phyloP scores from a whole-genome alignment of 1,140 invertebrate genomes.

The Achatina immaculata region DNA sequence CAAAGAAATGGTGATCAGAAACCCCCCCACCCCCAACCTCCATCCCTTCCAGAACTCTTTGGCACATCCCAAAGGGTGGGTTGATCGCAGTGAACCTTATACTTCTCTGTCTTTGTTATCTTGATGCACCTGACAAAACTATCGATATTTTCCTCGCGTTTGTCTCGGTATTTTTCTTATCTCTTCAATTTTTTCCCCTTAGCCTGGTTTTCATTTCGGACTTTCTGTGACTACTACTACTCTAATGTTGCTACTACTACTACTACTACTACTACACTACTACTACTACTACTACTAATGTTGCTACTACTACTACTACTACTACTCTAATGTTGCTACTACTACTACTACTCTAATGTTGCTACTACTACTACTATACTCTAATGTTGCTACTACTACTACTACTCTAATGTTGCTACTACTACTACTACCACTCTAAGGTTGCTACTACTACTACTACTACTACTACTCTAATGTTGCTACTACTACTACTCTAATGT shows the following conservation, averaged over 20 bases:
- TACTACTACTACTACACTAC: neutral
- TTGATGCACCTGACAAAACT: too few species aligned
- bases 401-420: neutral
- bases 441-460: constrained; percentile 29
- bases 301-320: constrained; percentile 8
- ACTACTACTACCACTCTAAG: neutral
- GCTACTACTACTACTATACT: neutral
- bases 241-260: neutral
- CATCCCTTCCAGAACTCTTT: too few species aligned
- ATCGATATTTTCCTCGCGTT: too few species aligned
- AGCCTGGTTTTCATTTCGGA: too few species aligned
- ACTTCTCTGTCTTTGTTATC: too few species aligned
- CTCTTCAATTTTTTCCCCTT: too few species aligned
- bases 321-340: constrained; percentile 10
- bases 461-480: constrained; percentile 33
- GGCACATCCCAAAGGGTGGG: too few species aligned
- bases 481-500: constrained; percentile 33
- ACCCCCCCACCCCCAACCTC: too few species aligned
- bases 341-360: neutral
- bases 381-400: neutral
- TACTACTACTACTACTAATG: neutral
- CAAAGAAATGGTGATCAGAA: too few species aligned
- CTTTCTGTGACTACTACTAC: neutral
- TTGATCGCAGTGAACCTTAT: too few species aligned
- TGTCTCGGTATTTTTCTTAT: too few species aligned